Evolutionary conservation across 2,113 vertebrate species (phyloP).

Genomic region (Lycaon pictus): DNA sequence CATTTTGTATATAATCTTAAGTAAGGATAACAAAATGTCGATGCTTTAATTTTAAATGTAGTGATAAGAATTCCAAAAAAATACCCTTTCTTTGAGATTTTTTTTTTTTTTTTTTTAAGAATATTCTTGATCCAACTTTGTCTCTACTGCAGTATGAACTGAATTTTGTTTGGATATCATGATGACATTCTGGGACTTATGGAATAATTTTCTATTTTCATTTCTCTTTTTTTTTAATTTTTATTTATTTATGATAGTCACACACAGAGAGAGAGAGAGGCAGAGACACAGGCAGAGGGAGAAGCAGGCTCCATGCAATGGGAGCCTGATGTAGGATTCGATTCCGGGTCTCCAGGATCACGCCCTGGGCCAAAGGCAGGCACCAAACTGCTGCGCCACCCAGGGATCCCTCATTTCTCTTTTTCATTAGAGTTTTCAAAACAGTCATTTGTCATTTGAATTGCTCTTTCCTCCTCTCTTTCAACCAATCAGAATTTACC

Average conservation of each 20-base stretch:
- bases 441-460: background rate
- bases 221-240: background rate
- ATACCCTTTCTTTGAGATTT: background rate
- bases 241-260: no score
- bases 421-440: background rate
- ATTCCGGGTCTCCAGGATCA: no score
- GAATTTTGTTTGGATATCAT: background rate
- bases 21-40: background rate
- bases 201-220: background rate
- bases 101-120: no score
- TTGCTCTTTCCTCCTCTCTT: background rate
- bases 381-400: no score
- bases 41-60: background rate
- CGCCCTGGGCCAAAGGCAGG: no score
- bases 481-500: background rate
- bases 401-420: no score
- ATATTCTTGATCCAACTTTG: background rate
- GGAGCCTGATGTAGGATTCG: no score
- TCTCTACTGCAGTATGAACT: background rate
- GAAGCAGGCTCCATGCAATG: no score
- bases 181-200: background rate
- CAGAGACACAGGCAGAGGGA: no score
- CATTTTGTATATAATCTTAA: background rate
- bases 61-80: background rate
- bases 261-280: no score